Evolutionary conservation across 2,113 vertebrate genomes (phyloP), one percentile per base, ranked within the genome.

Genomic region (Galemys pyrenaicus): DNA sequence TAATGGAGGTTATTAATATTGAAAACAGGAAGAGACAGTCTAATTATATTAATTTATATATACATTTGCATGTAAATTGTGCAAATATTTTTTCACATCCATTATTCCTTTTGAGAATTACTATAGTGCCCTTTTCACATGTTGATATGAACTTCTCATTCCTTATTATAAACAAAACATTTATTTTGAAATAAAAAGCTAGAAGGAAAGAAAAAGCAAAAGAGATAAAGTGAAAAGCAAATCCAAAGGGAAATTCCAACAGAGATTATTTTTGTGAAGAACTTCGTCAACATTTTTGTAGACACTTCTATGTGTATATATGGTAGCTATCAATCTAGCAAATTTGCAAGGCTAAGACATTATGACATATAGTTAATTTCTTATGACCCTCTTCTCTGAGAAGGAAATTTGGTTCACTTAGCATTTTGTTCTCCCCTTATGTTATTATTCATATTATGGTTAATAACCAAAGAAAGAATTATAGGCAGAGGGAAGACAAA

Each of bases 401-500:
- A 80, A 84, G 32, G 22, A 73, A 77, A 86, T 81, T 74, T 56
- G 44, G 24, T 71, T 49, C 39, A 60, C 9, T 46, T 77, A 87
- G 3, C 60, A 67, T 65, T 87, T 91, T 83, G 44, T 58, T 90
- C 28, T 93, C 37, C 83, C 13, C 0, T 7, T 11, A 54, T 22
- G 9, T 96, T 68, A n/a, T 78, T 80, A 74, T 92, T 92, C 35
- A 73, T 30, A 65, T 87, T 49, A 22, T 95, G n/a, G n/a, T 84
- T 22, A 78, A 68, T 82, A 39, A 65, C 9, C 32, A 19, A 56
- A 62, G 11, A 79, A 67, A 73, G 8, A 93, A n/a, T 12, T 16
- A 93, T 67, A 49, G 19, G 32, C 68, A 92, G 32, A 68, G 35
- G 35, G 3, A 64, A 77, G 11, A 65, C 17, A 16, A 22, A 32